Conservation (phyloP, 2,113 vertebrate genomes). For the Cavia aperea region DNA sequence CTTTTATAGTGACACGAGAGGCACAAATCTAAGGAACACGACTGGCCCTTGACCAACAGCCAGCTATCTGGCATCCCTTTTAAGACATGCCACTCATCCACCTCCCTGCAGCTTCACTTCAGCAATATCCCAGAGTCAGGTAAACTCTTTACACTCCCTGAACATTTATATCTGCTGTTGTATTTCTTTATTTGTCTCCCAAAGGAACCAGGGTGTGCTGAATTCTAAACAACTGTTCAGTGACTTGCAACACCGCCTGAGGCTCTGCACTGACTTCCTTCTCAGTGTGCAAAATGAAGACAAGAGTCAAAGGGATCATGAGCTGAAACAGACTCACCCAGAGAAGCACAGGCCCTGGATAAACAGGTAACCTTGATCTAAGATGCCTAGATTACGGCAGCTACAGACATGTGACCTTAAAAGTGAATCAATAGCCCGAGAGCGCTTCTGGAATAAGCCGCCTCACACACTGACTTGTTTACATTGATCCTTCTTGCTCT, state of each 20-base stretch:
- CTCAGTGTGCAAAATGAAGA: neutral
- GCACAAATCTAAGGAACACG: neutral
- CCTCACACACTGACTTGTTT: neutral
- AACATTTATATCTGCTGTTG: neutral
- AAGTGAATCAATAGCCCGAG: neutral
- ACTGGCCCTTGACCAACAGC: neutral
- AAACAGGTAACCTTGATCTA: neutral
- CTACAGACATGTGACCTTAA: neutral
- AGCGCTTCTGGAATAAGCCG: neutral
- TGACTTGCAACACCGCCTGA: neutral
- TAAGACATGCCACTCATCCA: neutral
- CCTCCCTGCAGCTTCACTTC: neutral
- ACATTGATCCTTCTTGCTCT: neutral
- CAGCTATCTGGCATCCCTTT: neutral
- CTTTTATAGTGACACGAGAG: neutral
- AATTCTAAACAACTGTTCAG: neutral
- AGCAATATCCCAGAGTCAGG: neutral
- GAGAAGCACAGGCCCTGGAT: neutral
- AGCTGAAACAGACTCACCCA: neutral
- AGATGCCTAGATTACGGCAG: neutral
- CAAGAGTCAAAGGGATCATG: neutral
- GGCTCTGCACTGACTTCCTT: neutral
- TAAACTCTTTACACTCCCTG: neutral
- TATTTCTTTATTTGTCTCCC: neutral
- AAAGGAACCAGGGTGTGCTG: neutral